These are phyloP conservation scores for Scomber colias DNA, from an alignment of 2,113 vertebrate genomes.

Conservation along the genomic window DNA sequence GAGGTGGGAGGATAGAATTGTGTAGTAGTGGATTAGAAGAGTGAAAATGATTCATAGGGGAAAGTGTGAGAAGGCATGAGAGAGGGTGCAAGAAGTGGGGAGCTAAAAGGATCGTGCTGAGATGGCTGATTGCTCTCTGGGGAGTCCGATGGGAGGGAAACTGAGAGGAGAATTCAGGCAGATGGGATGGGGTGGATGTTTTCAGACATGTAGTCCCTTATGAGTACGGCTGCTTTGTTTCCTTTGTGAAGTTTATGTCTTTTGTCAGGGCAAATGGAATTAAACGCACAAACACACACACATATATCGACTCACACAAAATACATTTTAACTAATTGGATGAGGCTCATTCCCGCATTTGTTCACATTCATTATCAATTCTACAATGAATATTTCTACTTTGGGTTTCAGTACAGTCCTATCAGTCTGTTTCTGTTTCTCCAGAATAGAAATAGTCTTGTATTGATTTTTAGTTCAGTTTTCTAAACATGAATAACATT, in stretches of 20 bases:
- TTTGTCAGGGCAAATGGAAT: conserved; percentile 27
- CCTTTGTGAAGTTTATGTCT: conserved; percentile 37
- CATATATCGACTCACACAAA: conserved; percentile 9
- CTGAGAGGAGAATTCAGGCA: conserved; percentile 42
- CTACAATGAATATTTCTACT: neutral
- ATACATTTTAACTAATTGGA: conserved; percentile 48
- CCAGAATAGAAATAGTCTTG: neutral
- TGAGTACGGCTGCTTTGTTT: conserved; percentile 41
- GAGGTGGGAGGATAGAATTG: neutral
- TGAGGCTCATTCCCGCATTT: conserved; percentile 3
- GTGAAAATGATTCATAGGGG: neutral
- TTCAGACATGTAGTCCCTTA: conserved; percentile 14
- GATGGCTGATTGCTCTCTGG: conserved; percentile 67
- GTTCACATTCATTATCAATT: neutral
- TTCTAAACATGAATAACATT: too few species aligned
- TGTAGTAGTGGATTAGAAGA: neutral
- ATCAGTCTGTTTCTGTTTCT: too few species aligned
- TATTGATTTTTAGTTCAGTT: neutral
- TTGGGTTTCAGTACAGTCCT: neutral
- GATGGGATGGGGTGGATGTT: conserved; percentile 64
- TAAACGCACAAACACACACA: neutral
- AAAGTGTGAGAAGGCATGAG: neutral
- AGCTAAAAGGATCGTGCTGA: conserved; percentile 52
- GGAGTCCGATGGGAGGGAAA: conserved; percentile 51
- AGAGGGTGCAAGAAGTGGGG: conserved; percentile 5